Evolutionary conservation across 2,797 vertebrate species (phyloP), one percentile per base, ranked within the genome.

Genomic region (Catostomus latipinnis): DNA sequence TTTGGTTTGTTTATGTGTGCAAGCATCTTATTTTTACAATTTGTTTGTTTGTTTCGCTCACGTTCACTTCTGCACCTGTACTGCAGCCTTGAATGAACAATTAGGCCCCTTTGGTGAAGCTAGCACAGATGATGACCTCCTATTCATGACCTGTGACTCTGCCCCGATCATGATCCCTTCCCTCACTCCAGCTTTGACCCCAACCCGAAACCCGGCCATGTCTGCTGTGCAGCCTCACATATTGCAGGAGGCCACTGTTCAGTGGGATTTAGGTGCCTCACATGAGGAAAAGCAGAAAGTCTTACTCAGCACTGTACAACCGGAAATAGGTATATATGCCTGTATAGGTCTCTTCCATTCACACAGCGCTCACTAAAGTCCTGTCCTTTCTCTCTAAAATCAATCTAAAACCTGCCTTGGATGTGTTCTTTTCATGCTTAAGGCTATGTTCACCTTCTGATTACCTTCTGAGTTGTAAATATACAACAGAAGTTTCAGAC

Each of bases 61-160:
- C 49, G 11, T 75, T 54, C 18, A 65, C 74, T 8, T 53, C 18
- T 14, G 2, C 48, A 18, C 54, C 46, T 85, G 67, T 49, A 6
- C 79, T 68, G 18, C 89, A 86, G 87, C 84, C 56, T 83, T 84
- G 49, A 83, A 60, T 6, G 79, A 87, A 50, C 86, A 86, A 49
- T 78, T 82, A 5, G 87, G 87, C 34, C 83, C 72, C 7, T 6
- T 80, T 58, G 75, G 79, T 61, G 85, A 87, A 6, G 12, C 22
- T 49, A 78, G 54, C 82, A 54, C 66, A 6, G 71, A 83, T 0
- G 89, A 90, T 1, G 88, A 91, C 88, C 82, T 91, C 65, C 82
- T 92, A 83, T 89, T 92, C 76, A 80, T 86, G 89, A 85, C 76
- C 72, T 73, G 86, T 56, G 82, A 88, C 52, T 50, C 16, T 0